These are phyloP conservation scores for Jordanella pulchra DNA, from an alignment of 2,797 vertebrate species.

Conservation along the genomic window DNA sequence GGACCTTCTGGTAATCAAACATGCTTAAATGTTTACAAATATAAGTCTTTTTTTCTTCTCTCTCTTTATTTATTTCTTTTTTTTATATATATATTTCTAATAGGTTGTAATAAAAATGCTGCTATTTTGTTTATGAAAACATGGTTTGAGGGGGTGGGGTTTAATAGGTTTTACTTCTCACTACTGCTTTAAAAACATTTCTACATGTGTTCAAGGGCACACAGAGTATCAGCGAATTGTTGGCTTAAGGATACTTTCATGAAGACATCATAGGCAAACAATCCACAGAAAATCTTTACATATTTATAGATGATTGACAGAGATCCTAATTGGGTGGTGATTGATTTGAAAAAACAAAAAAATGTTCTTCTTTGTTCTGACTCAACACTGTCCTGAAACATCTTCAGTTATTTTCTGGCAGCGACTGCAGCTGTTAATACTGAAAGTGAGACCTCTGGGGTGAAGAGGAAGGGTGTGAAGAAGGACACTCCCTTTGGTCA, in stretches of 20 bases:
- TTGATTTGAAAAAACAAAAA: background rate
- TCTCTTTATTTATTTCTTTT: no score
- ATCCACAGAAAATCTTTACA: background rate
- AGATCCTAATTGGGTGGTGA: background rate
- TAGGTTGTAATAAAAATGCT: no score
- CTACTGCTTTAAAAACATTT: no score
- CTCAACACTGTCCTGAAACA: background rate
- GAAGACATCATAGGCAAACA: background rate
- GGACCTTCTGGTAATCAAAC: no score
- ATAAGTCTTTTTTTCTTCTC: no score
- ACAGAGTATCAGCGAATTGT: no score
- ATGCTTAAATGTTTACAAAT: no score
- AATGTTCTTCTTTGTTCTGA: background rate
- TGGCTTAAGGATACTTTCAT: background rate
- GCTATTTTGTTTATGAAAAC: no score
- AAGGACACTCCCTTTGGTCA: conserved; percentile 66
- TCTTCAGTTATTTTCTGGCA: background rate
- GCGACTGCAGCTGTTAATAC: background rate
- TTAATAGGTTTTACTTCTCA: no score
- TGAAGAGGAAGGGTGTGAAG: conserved; percentile 53
- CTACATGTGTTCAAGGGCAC: no score
- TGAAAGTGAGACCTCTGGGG: conserved; percentile 33
- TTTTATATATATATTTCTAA: no score
- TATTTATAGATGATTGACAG: background rate
- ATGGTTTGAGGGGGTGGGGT: no score